Conservation (phyloP, 2,797 vertebrate genomes). For the Sarcoramphus papa region DNA sequence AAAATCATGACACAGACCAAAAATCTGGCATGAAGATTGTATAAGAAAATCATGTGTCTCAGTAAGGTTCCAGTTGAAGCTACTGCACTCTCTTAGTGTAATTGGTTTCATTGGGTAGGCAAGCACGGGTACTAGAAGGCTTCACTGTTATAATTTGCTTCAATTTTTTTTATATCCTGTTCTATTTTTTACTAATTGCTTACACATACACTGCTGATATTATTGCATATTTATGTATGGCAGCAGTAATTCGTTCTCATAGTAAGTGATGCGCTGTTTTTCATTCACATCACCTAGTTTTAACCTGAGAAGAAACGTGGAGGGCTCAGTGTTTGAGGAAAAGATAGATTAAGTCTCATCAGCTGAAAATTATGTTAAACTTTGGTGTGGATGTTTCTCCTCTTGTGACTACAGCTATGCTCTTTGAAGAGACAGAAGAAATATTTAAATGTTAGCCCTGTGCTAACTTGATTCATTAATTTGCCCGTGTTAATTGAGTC, state of each 20-base stretch:
- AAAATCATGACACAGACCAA: not conserved
- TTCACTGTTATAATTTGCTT: not conserved
- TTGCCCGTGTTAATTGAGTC: not conserved
- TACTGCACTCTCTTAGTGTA: not conserved
- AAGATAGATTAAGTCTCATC: not conserved
- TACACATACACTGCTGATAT: not conserved
- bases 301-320: not conserved
- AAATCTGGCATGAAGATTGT: not conserved
- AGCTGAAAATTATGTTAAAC: not conserved
- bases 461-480: not conserved
- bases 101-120: not conserved
- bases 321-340: not conserved
- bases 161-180: not conserved
- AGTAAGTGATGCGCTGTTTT: not conserved
- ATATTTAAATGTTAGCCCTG: not conserved
- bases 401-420: not conserved
- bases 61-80: not conserved
- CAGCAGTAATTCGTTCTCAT: not conserved
- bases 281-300: not conserved
- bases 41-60: not conserved
- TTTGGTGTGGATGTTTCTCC: not conserved
- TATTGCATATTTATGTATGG: not conserved
- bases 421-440: not conserved
- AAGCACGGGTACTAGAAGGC: not conserved
- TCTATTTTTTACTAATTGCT: not conserved